Base-by-base conservation (phyloP, 2,888 invertebrate species). In the Agriopis leucophaearia region DNA sequence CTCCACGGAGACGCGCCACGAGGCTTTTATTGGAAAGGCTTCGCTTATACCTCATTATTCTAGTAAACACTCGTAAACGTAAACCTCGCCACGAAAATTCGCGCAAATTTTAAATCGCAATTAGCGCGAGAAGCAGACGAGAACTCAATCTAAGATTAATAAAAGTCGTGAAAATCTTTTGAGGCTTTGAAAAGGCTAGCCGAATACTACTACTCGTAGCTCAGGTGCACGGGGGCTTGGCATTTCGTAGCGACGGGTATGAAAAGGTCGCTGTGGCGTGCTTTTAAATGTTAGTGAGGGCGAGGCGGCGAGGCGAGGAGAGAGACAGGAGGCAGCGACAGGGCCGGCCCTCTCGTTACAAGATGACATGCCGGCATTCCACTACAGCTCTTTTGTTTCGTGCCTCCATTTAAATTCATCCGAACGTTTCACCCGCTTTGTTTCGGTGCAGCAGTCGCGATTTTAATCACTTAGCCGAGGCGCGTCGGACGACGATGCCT, bases 401-500 rank as follows among this genome's bases (percentile, higher is more conserved):
- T 72, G 76, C 82, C 85, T 83, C 86, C 87, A 90, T 91, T 91
- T 88, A 90, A 90, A 91, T 91, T 89, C 90, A 90, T 90, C 90
- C 83, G 83, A 82, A 88, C 87, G 84, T 85, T 88, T 82, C 84
- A 79, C 79, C 78, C 78, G 78, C 88, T 89, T 89, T 91, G 90
- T 91, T 81, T 81, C 78, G 72, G 77, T 76, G 85, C 88, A 81
- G 82, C 81, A 80, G 81, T 81, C 85, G 84, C 87, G 86, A 88
- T 88, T 90, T 89, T 91, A 91, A 92, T 92, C 91, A 92, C 91
- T 91, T 89, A 91, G 87, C 81, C 81, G 82, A 81, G 83, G 80
- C 87, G 88, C 86, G 81, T 75, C 82, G 73, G 62, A 64, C 69
- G 70, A 63, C 69, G 76, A 66, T 76, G 76, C 74, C 82, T 78